Base-by-base conservation (phyloP, 2,113 vertebrate genomes). In the Danionella cerebrum region DNA sequence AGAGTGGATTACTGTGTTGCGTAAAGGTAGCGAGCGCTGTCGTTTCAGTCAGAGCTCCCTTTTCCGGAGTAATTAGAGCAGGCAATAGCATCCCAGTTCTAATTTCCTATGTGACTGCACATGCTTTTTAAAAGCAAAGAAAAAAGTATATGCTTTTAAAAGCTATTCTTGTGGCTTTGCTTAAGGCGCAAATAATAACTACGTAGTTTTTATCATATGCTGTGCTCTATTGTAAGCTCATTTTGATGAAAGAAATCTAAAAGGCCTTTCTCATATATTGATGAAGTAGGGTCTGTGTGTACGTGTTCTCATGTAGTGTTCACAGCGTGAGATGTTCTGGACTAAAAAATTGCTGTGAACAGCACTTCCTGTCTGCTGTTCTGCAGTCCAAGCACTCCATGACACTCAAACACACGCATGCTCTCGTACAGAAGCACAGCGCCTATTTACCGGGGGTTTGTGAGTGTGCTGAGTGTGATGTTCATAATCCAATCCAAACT, bases 251-350 rank as follows among this genome's bases (percentile, higher is more conserved):
- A 67, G 55, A 67, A 55, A 67, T 67, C 33, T 18, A 48, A 41
- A 65, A 62, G 63, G 62, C 71, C 73, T 71, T 59, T 67, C 55
- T 67, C n/a, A n/a, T 75, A 67, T 41, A 35, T 39, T 63, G 53
- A 63, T 75, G 52, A 55, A 65, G 51, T 50, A 42, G 58, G 50
- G 22, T 21, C n/a, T 66, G 35, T 29, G 35, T 41, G 35, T 53
- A 42, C 16, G 13, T 41, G 24, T 41, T 9, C 22, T 39, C 35
- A 42, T 66, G 63, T 24, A 50, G 7, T 21, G 42, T 52, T 57
- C 29, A 38, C 29, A 47, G 47, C 11, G 29, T 65, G 41, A 9
- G 25, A 35, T 4, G 24, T 51, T 54, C 35, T 25, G n/a, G 50
- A 22, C 42, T 14, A 63, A 62, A 70, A 65, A 71, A 67, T 14